Conservation (phyloP, 2,888 invertebrate species). For the Cerastis rubricosa region DNA sequence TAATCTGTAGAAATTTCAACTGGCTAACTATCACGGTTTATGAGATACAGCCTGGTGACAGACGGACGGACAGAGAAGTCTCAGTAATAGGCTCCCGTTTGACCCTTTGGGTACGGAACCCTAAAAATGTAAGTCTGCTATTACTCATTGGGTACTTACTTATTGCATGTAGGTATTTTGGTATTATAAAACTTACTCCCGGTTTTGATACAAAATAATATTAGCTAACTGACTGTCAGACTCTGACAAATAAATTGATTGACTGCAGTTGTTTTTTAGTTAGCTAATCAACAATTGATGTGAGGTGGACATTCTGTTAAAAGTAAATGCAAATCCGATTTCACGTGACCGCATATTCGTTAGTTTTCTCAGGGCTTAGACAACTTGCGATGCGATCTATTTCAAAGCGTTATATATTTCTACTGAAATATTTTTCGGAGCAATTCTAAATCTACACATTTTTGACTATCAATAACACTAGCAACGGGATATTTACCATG, state of each 20-base stretch:
- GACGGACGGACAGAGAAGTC: too few species aligned
- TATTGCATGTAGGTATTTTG: background rate
- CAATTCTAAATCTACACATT: background rate
- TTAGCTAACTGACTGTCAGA: constrained; percentile 7
- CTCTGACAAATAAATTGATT: constrained; percentile 4
- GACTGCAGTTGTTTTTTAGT: background rate
- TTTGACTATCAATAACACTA: too few species aligned
- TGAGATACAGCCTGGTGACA: too few species aligned
- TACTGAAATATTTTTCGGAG: background rate
- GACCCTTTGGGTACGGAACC: too few species aligned
- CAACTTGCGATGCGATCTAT: too few species aligned
- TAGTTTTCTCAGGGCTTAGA: background rate
- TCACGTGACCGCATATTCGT: background rate
- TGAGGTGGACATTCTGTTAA: background rate
- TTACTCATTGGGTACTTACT: background rate
- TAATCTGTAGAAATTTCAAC: too few species aligned
- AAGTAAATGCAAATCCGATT: background rate
- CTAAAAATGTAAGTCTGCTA: background rate
- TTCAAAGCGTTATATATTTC: background rate
- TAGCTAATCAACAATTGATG: background rate
- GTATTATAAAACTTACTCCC: constrained; percentile 4
- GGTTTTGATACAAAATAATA: background rate
- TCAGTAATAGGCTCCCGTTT: too few species aligned
- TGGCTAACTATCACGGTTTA: too few species aligned
- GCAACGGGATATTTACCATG: too few species aligned